Base-by-base conservation (phyloP, 2,797 vertebrate genomes). In the Iguana delicatissima region DNA sequence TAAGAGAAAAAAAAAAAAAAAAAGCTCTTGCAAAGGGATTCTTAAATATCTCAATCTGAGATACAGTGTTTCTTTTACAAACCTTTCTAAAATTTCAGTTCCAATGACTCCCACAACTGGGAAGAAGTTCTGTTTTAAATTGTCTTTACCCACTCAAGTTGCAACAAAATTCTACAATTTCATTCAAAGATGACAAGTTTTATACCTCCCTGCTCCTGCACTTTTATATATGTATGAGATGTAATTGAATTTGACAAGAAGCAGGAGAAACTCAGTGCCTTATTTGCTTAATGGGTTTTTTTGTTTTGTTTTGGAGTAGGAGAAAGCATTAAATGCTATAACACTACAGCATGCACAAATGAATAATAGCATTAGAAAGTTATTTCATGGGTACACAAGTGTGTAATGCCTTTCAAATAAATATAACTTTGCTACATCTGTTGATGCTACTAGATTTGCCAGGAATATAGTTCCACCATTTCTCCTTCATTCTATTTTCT, bases 201-300 rank as follows among this genome's bases (percentile, higher is more conserved):
- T 86, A 13, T 77, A 81, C 6, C 88, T 80, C n/a, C 80, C 90
- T 38, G 84, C 3, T 6, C 79, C 82, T 29, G 55, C 92, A 93
- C 89, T 89, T 5, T 73, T 90, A 92, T 92, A 85, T 95, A 92
- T 89, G 10, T 0, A 84, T 86, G 0, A 29, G 91, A 84, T 59
- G 67, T 42, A 92, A 50, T 73, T 91, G 91, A 46, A 86, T 0
- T 57, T 0, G 4, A 2, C 2, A 57, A 93, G 38, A 1, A 80
- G 89, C 89, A 86, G 95, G 86, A 90, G 81, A 62, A 69, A 82
- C 50, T 82, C 22, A 16, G 67, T 89, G 77, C 93, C 95, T 96
- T 94, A 92, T 94, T 93, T 93, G 95, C 96, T 84, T 14, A 67
- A 32, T 87, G 22, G 0, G 42, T 50, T 14, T 69, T 32, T 1